These are phyloP conservation scores for Anticlea derivata DNA, from an alignment of 2,888 invertebrate species.

Conservation along the genomic window DNA sequence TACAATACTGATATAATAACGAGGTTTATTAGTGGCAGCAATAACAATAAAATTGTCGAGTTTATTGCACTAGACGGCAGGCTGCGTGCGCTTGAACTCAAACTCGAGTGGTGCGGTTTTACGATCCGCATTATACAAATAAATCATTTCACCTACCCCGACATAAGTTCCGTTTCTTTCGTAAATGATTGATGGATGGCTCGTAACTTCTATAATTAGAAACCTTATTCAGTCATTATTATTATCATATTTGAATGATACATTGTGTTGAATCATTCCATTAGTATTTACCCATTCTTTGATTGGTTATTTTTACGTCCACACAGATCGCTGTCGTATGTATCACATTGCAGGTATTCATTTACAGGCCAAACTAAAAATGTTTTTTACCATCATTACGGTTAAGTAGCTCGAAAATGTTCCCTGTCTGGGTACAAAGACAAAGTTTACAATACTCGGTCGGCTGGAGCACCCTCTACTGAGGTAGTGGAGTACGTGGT, in stretches of 20 bases:
- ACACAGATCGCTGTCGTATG: not conserved
- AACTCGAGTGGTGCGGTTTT: constrained; percentile 62
- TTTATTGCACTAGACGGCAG: constrained; percentile 57
- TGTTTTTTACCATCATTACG: constrained; percentile 27
- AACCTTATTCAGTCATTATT: constrained; percentile 18
- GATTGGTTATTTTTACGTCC: not conserved
- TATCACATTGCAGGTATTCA: too few relatives aligned
- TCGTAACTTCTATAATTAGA: constrained; percentile 30
- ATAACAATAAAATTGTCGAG: constrained; percentile 64
- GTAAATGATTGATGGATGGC: constrained; percentile 27
- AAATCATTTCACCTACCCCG: constrained; percentile 59
- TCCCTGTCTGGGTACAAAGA: constrained; percentile 50
- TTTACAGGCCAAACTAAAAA: constrained; percentile 23
- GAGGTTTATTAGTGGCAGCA: constrained; percentile 50
- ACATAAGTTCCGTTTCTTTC: constrained; percentile 40
- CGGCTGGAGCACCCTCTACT: constrained; percentile 52
- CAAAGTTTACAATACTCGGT: constrained; percentile 50
- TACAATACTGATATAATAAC: constrained; percentile 52
- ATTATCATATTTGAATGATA: constrained; percentile 41
- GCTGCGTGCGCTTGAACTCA: constrained; percentile 51
- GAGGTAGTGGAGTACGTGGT: constrained; percentile 56
- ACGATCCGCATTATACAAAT: constrained; percentile 58
- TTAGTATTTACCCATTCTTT: too few relatives aligned
- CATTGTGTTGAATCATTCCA: constrained; percentile 10
- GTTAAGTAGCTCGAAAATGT: constrained; percentile 36